Evolutionary conservation across 1,140 invertebrate species (phyloP).

Genomic region (Lordiphosa collinella): DNA sequence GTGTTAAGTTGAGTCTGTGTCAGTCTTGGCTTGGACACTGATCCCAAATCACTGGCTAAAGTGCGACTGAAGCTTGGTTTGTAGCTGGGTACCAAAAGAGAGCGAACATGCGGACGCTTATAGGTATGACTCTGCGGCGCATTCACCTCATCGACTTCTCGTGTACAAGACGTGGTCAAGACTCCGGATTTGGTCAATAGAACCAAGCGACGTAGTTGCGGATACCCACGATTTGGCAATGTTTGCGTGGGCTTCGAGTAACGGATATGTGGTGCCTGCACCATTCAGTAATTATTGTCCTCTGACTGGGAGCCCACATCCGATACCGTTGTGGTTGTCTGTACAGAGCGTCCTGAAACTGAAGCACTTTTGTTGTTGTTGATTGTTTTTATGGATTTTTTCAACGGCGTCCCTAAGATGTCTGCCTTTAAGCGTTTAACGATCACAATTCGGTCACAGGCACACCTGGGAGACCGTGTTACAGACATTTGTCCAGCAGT

Average conservation of each 20-base stretch:
- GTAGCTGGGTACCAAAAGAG: slow-evolving; percentile 17
- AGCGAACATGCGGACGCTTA: slow-evolving; percentile 29
- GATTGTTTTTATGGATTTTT: slow-evolving; percentile 12
- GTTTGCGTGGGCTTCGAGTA: slow-evolving; percentile 5
- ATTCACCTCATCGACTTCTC: slow-evolving; percentile 27
- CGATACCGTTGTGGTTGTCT: slow-evolving; percentile 58
- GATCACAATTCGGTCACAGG: slow-evolving; percentile 60
- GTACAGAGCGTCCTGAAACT: slow-evolving; percentile 17
- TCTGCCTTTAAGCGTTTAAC: slow-evolving; percentile 38
- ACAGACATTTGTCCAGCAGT: slow-evolving; percentile 57
- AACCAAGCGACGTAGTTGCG: slow-evolving; percentile 31
- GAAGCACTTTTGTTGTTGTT: slow-evolving; percentile 24
- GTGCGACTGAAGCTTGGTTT: slow-evolving; percentile 24
- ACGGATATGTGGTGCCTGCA: slow-evolving; percentile 6
- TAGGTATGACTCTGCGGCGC: slow-evolving; percentile 47
- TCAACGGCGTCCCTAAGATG: slow-evolving; percentile 43
- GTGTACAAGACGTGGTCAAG: slow-evolving; percentile 63
- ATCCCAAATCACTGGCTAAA: slow-evolving; percentile 16
- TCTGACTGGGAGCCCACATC: slow-evolving; percentile 65
- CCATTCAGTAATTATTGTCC: slow-evolving; percentile 44
- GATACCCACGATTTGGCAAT: slow-evolving; percentile 1
- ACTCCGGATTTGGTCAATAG: slow-evolving; percentile 59
- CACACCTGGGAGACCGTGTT: slow-evolving; percentile 57
- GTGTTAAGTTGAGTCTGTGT: slow-evolving; percentile 49
- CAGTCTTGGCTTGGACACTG: slow-evolving; percentile 16